Percentiles rank a stretch among this genome's conserved stretches.
Evolutionary conservation across 2,797 vertebrate species (phyloP).

Genomic region (Sitta carolinensis): DNA sequence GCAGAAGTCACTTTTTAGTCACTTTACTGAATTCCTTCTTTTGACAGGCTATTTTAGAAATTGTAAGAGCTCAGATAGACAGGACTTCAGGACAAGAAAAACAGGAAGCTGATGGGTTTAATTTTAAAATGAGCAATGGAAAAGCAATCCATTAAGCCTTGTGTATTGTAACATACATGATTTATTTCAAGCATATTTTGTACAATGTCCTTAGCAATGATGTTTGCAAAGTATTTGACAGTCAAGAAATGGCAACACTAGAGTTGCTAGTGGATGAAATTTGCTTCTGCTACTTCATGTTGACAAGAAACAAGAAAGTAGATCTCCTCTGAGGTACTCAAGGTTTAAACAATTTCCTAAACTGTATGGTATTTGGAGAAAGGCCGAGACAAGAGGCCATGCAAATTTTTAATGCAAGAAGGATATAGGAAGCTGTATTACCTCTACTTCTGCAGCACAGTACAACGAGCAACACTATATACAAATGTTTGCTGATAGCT

Average conservation of each 20-base stretch:
- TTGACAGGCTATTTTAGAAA: conserved; percentile 46
- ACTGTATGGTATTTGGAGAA: not conserved
- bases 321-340: not conserved
- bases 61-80: not conserved
- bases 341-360: not conserved
- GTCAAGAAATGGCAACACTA: not conserved
- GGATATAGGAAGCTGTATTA: not conserved
- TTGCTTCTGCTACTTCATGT: not conserved
- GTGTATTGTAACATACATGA: not conserved
- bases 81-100: conserved; percentile 32
- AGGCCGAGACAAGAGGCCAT: not conserved
- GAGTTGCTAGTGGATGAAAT: not conserved
- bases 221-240: not conserved
- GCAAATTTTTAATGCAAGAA: not conserved
- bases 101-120: conserved; percentile 50
- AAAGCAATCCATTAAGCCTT: conserved; percentile 53
- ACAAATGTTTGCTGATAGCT: not conserved
- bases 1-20: conserved; percentile 38
- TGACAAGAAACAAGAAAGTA: not conserved
- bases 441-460: fast-evolving
- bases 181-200: conserved; percentile 11
- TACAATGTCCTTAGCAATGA: not conserved
- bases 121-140: conserved; percentile 41
- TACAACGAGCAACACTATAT: not conserved
- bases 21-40: conserved; percentile 37